phyloP scores from a whole-genome alignment of 2,888 invertebrate species.

The Hartigia nigra region DNA sequence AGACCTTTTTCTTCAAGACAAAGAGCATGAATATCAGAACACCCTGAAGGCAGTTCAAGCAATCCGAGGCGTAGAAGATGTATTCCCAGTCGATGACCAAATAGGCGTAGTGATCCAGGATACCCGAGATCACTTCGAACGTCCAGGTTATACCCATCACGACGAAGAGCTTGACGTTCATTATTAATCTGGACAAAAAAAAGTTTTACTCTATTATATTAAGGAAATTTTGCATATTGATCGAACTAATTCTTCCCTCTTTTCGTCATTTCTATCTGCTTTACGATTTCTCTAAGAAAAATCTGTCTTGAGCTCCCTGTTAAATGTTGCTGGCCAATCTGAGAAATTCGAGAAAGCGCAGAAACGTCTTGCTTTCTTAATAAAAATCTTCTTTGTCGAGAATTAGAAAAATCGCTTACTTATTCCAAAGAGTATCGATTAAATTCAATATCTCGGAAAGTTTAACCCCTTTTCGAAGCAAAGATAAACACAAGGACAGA shows the following conservation, averaged over 20 bases:
- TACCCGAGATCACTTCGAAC: constrained; percentile 74
- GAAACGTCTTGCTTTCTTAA: neutral
- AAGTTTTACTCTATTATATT: neutral
- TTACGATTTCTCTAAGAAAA: neutral
- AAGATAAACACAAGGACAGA: neutral
- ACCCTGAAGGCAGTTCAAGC: constrained; percentile 78
- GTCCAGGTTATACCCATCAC: constrained; percentile 85
- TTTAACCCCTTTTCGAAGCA: neutral
- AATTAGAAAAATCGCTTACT: neutral
- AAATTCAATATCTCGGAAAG: neutral
- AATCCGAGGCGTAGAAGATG: constrained; percentile 70
- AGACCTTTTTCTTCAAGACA: constrained; percentile 76
- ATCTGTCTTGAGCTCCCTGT: neutral
- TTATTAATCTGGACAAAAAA: constrained; percentile 71
- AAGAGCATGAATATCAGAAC: constrained; percentile 79
- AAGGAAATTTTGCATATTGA: neutral
- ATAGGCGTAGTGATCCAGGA: constrained; percentile 66
- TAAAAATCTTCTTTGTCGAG: neutral
- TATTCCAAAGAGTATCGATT: neutral
- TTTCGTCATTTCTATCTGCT: neutral
- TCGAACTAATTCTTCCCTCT: no score
- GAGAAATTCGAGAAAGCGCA: neutral
- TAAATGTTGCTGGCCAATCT: neutral
- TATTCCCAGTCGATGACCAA: constrained; percentile 55
- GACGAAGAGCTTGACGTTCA: constrained; percentile 80